A percentile compares a stretch with the other conserved stretches of the same genome.
phyloP scores from a whole-genome alignment of 1,140 invertebrate genomes.

The Ctenoplectra terminalis region DNA sequence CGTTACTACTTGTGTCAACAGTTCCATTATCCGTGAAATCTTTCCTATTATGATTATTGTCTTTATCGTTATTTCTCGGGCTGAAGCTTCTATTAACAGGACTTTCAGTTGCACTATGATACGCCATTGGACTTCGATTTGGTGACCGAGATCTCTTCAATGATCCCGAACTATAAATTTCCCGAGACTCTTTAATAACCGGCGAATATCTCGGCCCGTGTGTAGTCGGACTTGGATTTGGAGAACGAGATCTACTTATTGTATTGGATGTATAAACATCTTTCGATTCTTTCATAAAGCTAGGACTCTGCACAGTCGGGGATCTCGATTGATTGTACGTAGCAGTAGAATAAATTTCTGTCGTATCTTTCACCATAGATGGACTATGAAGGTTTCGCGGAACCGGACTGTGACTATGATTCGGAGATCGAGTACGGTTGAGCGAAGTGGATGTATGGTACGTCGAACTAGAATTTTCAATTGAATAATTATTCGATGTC shows the following conservation, averaged over 20 bases:
- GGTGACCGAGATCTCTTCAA: slow-evolving; percentile 76
- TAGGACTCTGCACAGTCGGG: slow-evolving; percentile 74
- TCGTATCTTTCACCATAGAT: slow-evolving; percentile 76
- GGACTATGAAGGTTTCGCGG: slow-evolving; percentile 77
- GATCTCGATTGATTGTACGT: slow-evolving; percentile 77
- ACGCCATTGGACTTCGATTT: slow-evolving; percentile 70
- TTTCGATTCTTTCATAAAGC: slow-evolving; percentile 76
- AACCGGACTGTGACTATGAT: slow-evolving; percentile 56
- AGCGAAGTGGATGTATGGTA: slow-evolving; percentile 69
- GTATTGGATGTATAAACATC: slow-evolving; percentile 75
- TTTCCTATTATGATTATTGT: slow-evolving; percentile 73
- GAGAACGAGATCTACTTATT: slow-evolving; percentile 74
- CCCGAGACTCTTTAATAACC: slow-evolving; percentile 77
- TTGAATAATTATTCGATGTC: slow-evolving; percentile 70
- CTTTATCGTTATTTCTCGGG: slow-evolving; percentile 80
- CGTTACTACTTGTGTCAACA: slow-evolving; percentile 88
- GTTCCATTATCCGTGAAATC: slow-evolving; percentile 78
- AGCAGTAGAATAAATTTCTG: slow-evolving; percentile 75
- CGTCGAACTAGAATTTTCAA: slow-evolving; percentile 68
- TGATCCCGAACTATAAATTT: slow-evolving; percentile 77
- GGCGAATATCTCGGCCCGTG: slow-evolving; percentile 70
- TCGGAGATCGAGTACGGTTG: slow-evolving; percentile 71
- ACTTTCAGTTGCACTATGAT: slow-evolving; percentile 67
- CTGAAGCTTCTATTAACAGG: slow-evolving; percentile 78
- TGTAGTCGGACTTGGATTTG: slow-evolving; percentile 69